These are phyloP conservation scores for Mustelus asterias DNA, from an alignment of 2,113 vertebrate species.

Conservation along the genomic window DNA sequence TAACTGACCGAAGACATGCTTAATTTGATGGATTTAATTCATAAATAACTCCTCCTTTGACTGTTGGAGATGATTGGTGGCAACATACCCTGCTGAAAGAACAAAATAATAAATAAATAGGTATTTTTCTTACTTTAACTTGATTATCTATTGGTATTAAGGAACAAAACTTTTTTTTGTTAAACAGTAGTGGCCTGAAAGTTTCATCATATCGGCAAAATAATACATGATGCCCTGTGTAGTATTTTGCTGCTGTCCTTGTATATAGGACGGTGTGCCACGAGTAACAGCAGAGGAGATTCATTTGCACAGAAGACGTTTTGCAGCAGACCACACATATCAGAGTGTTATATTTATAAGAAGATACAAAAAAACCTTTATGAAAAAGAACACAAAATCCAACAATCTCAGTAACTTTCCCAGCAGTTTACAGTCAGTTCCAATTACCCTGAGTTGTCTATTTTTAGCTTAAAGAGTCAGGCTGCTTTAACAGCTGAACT, in stretches of 20 bases:
- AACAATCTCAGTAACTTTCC: not conserved
- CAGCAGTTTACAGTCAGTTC: not conserved
- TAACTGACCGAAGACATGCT: conserved; percentile 86
- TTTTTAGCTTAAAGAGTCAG: not conserved
- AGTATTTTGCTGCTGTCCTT: not conserved
- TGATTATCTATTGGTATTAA: not conserved
- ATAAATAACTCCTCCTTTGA: not conserved
- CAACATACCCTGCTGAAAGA: not conserved
- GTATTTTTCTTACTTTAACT: not conserved
- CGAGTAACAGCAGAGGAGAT: not conserved
- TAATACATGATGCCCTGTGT: not conserved
- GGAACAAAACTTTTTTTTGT: not conserved
- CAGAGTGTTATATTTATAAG: not conserved
- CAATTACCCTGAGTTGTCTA: not conserved
- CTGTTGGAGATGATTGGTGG: not conserved
- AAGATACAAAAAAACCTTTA: not conserved
- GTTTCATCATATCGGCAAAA: not conserved
- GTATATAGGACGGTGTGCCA: not conserved
- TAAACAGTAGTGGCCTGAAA: not conserved
- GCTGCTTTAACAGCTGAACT: not conserved
- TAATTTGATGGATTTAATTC: conserved; percentile 38
- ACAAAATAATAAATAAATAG: not conserved
- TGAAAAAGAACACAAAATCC: not conserved
- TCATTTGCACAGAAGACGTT: not conserved
- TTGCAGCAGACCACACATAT: not conserved